phyloP scores from a whole-genome alignment of 2,113 vertebrate species.

The Petaurus breviceps region DNA sequence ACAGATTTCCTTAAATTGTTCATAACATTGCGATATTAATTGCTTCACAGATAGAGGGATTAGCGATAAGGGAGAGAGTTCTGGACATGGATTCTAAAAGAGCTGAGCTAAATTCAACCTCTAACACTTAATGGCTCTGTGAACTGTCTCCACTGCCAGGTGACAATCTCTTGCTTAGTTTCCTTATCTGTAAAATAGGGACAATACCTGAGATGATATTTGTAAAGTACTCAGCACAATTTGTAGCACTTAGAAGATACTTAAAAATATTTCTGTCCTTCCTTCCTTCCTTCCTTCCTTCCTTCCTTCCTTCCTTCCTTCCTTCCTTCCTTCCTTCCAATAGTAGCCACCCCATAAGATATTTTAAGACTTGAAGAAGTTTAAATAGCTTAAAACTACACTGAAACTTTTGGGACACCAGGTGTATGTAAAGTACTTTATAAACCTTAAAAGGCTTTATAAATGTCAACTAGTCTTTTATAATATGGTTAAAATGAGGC shows the following conservation, averaged over 20 bases:
- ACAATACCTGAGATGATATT: not conserved
- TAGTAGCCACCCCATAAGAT: not conserved
- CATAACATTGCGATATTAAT: not conserved
- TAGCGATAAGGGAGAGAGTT: not conserved
- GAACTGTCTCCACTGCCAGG: not conserved
- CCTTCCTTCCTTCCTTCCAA: not conserved
- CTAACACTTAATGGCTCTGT: not conserved
- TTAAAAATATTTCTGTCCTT: not conserved
- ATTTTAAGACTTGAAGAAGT: not conserved
- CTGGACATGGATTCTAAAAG: not conserved
- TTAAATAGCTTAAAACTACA: not conserved
- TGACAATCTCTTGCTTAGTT: not conserved
- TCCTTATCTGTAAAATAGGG: not conserved
- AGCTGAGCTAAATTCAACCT: not conserved
- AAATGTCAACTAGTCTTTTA: not conserved
- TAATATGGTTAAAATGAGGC: not conserved
- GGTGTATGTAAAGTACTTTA: not conserved
- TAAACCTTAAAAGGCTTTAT: not conserved
- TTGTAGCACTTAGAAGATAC: not conserved
- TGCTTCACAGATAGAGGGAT: not conserved
- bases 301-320: too few species aligned
- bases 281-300: not conserved
- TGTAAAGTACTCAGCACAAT: not conserved
- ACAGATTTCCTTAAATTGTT: not conserved
- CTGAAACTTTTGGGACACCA: not conserved